These are phyloP conservation scores for Toxotes jaculatrix DNA, from an alignment of 2,113 vertebrate genomes.

Conservation along the genomic window DNA sequence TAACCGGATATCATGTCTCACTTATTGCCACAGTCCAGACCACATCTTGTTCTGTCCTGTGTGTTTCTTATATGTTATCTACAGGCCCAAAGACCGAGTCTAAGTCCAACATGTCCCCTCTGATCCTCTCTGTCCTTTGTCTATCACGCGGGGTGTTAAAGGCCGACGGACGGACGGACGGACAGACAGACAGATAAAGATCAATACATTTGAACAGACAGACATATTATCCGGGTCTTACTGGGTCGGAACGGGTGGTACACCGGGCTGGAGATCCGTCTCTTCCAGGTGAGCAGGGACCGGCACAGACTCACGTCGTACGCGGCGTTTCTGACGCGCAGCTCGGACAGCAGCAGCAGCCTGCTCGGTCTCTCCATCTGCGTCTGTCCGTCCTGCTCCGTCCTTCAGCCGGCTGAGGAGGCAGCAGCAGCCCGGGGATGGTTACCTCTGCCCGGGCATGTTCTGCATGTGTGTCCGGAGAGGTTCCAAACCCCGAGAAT, in stretches of 20 bases:
- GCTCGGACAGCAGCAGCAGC: conserved; percentile 72
- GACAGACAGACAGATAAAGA: neutral
- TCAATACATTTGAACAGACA: neutral
- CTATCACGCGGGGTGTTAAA: conserved; percentile 23
- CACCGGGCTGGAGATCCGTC: conserved; percentile 64
- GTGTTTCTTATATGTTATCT: neutral
- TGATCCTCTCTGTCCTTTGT: conserved; percentile 35
- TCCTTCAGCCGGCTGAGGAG: conserved; percentile 63
- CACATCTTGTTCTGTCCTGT: too few relatives aligned
- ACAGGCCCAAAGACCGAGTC: neutral
- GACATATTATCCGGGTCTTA: conserved; percentile 53
- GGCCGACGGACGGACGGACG: conserved; percentile 1
- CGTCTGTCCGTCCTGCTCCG: conserved; percentile 29
- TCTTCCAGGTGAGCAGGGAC: conserved; percentile 72
- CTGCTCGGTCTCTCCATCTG: conserved; percentile 71
- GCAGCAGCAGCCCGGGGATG: conserved; percentile 29
- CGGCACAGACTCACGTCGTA: conserved; percentile 75
- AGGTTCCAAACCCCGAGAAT: neutral
- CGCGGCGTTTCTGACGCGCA: conserved; percentile 69
- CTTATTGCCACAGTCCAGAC: neutral
- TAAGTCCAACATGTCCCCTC: neutral
- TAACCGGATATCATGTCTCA: conserved; percentile 34
- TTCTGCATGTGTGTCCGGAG: neutral
- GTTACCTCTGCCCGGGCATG: conserved; percentile 64
- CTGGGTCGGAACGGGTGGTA: conserved; percentile 77